Evolutionary conservation across 2,888 invertebrate genomes (phyloP).

Genomic region (Orthosia gracilis): DNA sequence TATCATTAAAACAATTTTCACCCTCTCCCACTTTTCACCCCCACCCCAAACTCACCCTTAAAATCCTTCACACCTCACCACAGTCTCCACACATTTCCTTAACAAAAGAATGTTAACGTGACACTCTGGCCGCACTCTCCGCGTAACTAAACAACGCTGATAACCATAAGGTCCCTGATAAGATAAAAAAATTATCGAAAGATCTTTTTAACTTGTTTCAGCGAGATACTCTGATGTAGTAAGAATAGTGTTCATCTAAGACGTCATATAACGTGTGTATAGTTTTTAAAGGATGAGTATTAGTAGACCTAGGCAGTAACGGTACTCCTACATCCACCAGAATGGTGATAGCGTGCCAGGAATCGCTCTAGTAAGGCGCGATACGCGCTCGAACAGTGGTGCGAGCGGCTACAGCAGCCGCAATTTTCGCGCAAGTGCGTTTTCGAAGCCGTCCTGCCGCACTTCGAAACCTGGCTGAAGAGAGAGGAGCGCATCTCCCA

Average conservation of each 20-base stretch:
- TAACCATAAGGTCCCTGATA: constrained; percentile 73
- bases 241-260: constrained; percentile 43
- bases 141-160: constrained; percentile 64
- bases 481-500: too few species aligned
- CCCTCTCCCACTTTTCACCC: neutral
- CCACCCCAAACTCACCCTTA: constrained; percentile 32
- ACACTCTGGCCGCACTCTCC: constrained; percentile 48
- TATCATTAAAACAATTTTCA: neutral
- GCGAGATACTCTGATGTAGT: constrained; percentile 60
- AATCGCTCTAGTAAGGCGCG: too few species aligned
- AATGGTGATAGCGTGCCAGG: too few species aligned
- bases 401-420: too few species aligned
- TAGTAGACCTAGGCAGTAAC: neutral
- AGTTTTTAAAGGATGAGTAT: constrained; percentile 10
- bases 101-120: constrained; percentile 54
- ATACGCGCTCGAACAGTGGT: too few species aligned
- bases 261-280: constrained; percentile 33
- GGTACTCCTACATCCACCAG: neutral
- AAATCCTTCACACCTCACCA: constrained; percentile 33
- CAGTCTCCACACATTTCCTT: constrained; percentile 43
- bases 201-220: constrained; percentile 78
- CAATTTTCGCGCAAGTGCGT: too few species aligned
- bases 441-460: too few species aligned
- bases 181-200: constrained; percentile 83
- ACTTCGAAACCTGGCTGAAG: too few species aligned